phyloP scores from a whole-genome alignment of 1,140 invertebrate species.

The Branchinecta lindahli region DNA sequence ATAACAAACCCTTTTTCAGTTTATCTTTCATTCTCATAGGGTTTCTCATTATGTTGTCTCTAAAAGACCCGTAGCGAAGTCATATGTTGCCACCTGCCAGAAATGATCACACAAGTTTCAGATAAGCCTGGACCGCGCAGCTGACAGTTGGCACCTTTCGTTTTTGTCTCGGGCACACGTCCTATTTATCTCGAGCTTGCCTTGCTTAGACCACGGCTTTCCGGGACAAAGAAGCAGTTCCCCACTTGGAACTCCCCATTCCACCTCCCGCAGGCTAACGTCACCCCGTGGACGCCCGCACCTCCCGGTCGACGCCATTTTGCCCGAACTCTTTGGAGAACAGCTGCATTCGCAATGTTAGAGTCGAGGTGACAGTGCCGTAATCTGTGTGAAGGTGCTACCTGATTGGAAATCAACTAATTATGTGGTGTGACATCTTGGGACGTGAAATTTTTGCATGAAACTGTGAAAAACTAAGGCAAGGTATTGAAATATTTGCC shows the following conservation, averaged over 20 bases:
- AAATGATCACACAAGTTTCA: neutral
- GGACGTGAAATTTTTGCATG: neutral
- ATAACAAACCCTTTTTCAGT: too few relatives aligned
- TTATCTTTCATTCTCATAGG: neutral
- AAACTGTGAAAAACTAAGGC: neutral
- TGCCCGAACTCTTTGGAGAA: neutral
- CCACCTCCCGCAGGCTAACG: neutral
- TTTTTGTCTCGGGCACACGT: neutral
- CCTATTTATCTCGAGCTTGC: neutral
- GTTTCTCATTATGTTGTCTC: neutral
- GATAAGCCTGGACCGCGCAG: neutral
- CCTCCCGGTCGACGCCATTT: neutral
- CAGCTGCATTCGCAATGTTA: slow-evolving; percentile 8
- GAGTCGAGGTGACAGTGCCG: neutral
- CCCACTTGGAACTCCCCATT: neutral
- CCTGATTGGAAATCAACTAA: slow-evolving; percentile 4
- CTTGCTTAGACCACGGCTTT: neutral
- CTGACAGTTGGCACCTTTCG: neutral
- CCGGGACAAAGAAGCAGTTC: slow-evolving; percentile 5
- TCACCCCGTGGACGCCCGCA: neutral
- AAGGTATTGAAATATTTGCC: neutral
- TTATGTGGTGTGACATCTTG: neutral
- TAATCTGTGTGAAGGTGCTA: neutral
- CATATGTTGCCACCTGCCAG: neutral
- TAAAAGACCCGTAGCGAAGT: neutral